These are phyloP conservation scores for Gnatocerus cornutus DNA, from an alignment of 2,888 invertebrate species.

Conservation along the genomic window DNA sequence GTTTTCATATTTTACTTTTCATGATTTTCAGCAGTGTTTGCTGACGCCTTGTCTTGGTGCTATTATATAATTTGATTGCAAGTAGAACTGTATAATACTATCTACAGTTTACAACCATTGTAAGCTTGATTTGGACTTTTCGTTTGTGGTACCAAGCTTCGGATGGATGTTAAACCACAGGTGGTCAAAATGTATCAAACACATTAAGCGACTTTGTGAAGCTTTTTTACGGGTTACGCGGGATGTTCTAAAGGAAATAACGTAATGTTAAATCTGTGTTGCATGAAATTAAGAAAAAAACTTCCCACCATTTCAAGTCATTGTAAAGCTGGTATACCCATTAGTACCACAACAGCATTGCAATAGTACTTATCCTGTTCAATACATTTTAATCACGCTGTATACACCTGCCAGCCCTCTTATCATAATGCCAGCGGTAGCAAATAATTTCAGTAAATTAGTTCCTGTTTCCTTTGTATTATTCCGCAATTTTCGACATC, in stretches of 20 bases:
- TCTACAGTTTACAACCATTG: constrained; percentile 27
- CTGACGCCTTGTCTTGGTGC: constrained; percentile 55
- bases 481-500: background rate
- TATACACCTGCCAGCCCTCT: too few species aligned
- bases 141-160: constrained; percentile 5
- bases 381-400: too few species aligned
- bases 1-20: constrained; percentile 56
- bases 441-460: background rate
- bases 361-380: too few species aligned
- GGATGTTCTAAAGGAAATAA: too few species aligned
- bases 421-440: too few species aligned
- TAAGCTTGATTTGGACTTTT: constrained; percentile 11
- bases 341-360: too few species aligned
- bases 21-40: constrained; percentile 55
- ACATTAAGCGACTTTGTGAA: background rate
- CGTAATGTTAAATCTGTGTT: too few species aligned
- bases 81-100: constrained; percentile 37
- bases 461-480: constrained; percentile 2
- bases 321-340: too few species aligned
- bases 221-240: too few species aligned
- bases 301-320: too few species aligned
- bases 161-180: constrained; percentile 15
- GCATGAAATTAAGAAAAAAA: too few species aligned
- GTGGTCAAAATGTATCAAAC: background rate
- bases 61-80: constrained; percentile 50